Base-by-base conservation (phyloP, 1,140 invertebrate species). In the Drosophila elegans region DNA sequence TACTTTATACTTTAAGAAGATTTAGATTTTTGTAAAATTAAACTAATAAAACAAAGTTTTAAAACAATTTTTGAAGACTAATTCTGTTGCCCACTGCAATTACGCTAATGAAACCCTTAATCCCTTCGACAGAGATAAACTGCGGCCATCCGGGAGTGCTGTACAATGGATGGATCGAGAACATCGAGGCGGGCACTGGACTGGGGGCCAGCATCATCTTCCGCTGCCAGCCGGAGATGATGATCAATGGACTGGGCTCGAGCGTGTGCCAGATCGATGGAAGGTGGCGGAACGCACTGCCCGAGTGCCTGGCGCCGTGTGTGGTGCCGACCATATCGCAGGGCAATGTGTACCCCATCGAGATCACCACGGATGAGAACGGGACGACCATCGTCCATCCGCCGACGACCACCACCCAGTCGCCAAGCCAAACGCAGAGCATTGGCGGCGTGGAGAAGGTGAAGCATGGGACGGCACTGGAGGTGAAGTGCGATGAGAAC, bases 121-220 rank as follows among this genome's bases (percentile, higher is more conserved):
- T 16, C 2, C 10, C 5, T n/a, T 52, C 6, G 10, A 96, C 52
- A 92, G 98, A 99, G 93, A 99, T 99, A 82, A 97, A 98, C 93
- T 99, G 98, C 92, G 97, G 97, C 2, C 95, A 96, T 77, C 97
- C 98, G 0, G 97, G 97, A 4, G 94, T 95, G 21, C 93, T 99
- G 1, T 97, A 97, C 94, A 99, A 99, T 91, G 98, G 98, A 6
- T 99, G 98, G 96, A 94, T 99, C 60, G 97, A 99, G 92, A 98
- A 98, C 80, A 97, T 97, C 53, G 97, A 97, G 76, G 94, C 95
- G 11, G 97, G 97, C 21, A 98, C 97, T 5, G 97, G 96, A 0
- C 94, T 98, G 25, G 98, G 98, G 0, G 96, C 97, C 0, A 97
- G 97, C 41, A 96, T 99, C 60, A 98, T 98, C 81, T 99, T 98